Conservation (phyloP, 1,140 invertebrate genomes). For the Idris sp. region DNA sequence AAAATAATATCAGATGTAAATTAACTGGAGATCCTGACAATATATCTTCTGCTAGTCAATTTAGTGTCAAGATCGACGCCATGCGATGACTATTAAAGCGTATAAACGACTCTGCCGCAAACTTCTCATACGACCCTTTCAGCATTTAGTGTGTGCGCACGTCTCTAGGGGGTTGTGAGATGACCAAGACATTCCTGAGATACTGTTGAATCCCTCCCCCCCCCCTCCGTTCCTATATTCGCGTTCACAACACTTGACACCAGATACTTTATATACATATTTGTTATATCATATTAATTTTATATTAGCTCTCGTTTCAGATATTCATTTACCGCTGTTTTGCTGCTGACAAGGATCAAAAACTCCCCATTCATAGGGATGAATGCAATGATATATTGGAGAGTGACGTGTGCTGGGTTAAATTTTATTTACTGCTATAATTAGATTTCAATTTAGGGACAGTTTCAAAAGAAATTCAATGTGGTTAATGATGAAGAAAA, state of each 20-base stretch:
- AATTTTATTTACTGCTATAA: slow-evolving; percentile 27
- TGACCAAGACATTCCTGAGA: slow-evolving; percentile 46
- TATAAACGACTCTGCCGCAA: slow-evolving; percentile 41
- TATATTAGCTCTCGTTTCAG: slow-evolving; percentile 38
- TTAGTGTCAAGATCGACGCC: slow-evolving; percentile 17
- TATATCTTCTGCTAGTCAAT: slow-evolving; percentile 30
- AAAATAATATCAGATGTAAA: no score
- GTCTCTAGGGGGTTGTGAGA: slow-evolving; percentile 30
- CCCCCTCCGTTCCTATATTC: no score
- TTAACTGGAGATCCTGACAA: background rate
- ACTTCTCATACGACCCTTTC: slow-evolving; percentile 41
- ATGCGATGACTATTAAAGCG: slow-evolving; percentile 53
- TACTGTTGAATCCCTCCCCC: slow-evolving; percentile 28
- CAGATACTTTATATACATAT: slow-evolving; percentile 59
- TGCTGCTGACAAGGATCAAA: slow-evolving; percentile 3
- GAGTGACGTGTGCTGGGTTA: background rate
- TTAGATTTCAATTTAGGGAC: slow-evolving; percentile 1
- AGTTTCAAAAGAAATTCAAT: background rate
- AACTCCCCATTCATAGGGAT: slow-evolving; percentile 5
- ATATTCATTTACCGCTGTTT: slow-evolving; percentile 28
- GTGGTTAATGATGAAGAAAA: slow-evolving; percentile 16
- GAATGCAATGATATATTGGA: slow-evolving; percentile 27
- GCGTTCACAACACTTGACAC: slow-evolving; percentile 34
- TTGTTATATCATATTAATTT: slow-evolving; percentile 60
- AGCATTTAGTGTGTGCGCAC: slow-evolving; percentile 56